Evolutionary conservation across 2,113 vertebrate species (phyloP).

Genomic region (Bos taurus): DNA sequence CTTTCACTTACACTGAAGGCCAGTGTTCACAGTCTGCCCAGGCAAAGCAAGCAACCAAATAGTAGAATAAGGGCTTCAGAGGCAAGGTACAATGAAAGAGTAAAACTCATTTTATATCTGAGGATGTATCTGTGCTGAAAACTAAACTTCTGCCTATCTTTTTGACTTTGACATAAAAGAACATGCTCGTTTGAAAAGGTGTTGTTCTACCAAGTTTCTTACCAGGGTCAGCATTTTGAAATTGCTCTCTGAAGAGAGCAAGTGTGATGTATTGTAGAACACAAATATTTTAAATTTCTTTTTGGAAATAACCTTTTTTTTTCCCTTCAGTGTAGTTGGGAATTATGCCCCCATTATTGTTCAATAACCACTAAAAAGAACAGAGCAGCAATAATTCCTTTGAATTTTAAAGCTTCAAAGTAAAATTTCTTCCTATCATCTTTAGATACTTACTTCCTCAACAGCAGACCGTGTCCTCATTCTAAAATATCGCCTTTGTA

Average conservation of each 20-base stretch:
- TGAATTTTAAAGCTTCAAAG: slow-evolving; percentile 51
- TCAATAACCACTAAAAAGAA: slow-evolving; percentile 45
- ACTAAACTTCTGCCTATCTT: background rate
- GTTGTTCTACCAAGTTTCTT: background rate
- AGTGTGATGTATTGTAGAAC: background rate
- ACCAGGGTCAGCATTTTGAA: background rate
- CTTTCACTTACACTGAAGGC: background rate
- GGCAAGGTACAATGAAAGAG: background rate
- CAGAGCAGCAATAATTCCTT: slow-evolving; percentile 41
- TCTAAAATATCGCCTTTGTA: slow-evolving; percentile 41
- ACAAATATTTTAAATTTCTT: slow-evolving; percentile 17
- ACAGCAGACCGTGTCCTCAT: slow-evolving; percentile 10
- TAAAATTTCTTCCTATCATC: slow-evolving; percentile 21
- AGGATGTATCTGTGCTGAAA: background rate
- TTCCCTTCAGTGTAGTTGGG: background rate
- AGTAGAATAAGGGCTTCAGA: background rate
- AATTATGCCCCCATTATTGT: slow-evolving; percentile 10
- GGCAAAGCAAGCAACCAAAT: background rate
- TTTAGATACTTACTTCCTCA: slow-evolving; percentile 40
- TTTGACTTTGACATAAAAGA: background rate
- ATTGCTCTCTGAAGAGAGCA: background rate
- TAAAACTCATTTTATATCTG: background rate
- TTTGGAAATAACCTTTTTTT: background rate
- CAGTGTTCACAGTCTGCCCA: background rate
- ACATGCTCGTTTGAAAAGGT: background rate